A percentile compares a stretch with the other conserved stretches of the same genome.
Conservation (phyloP, 2,113 vertebrate genomes). For the Deroptyus accipitrinus region DNA sequence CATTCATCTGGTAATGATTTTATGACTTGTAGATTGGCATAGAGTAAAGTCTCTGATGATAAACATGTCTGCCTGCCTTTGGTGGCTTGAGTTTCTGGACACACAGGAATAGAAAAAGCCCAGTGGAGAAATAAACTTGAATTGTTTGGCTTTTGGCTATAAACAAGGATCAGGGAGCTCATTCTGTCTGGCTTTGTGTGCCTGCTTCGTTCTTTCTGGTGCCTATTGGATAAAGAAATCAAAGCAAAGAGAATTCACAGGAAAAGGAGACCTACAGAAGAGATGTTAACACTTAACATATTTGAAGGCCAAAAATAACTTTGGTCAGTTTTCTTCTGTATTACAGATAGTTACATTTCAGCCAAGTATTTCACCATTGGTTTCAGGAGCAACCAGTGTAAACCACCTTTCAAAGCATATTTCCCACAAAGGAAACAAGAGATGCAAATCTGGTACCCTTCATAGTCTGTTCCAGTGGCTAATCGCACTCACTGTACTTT, state of each 20-base stretch:
- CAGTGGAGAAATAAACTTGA: constrained; percentile 26
- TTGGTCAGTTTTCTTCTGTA: background rate
- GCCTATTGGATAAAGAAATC: background rate
- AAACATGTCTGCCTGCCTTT: background rate
- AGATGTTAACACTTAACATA: background rate
- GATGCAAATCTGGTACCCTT: constrained; percentile 24
- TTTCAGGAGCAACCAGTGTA: background rate
- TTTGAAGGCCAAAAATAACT: background rate
- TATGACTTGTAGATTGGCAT: constrained; percentile 27
- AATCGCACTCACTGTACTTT: constrained; percentile 10
- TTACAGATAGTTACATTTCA: background rate
- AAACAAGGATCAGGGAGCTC: background rate
- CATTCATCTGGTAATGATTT: constrained; percentile 47
- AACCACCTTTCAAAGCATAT: background rate
- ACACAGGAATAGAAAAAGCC: background rate
- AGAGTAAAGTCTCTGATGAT: constrained; percentile 1
- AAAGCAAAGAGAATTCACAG: background rate
- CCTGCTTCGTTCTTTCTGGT: background rate
- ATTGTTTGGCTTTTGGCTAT: background rate
- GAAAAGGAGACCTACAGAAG: background rate
- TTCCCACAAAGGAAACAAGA: constrained; percentile 22
- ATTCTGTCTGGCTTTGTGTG: background rate
- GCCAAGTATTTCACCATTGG: background rate
- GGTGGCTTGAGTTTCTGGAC: constrained; percentile 30
- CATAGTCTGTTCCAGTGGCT: constrained; percentile 28